A percentile compares a stretch with the other conserved stretches of the same genome.
Evolutionary conservation across 2,113 vertebrate genomes (phyloP).

Genomic region (Pelusios castaneus): DNA sequence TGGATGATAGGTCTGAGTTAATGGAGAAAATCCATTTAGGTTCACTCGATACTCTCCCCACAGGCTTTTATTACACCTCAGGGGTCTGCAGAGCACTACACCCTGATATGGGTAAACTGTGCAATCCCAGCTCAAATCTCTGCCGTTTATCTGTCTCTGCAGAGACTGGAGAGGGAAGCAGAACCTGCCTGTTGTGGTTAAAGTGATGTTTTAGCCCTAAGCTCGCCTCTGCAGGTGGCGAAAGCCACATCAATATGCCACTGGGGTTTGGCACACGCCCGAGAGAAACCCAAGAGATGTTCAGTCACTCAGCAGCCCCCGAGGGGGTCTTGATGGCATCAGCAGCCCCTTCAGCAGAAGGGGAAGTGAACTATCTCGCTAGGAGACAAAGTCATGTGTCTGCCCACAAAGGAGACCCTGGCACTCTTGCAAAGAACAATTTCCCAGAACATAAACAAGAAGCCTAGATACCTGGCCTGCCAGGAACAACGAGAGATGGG

Average conservation of each 20-base stretch:
- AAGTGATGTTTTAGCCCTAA: background rate
- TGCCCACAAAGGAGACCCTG: background rate
- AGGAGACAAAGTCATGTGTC: background rate
- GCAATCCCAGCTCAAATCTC: background rate
- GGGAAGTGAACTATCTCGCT: background rate
- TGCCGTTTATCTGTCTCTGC: background rate
- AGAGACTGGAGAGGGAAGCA: background rate
- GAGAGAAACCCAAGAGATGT: too few relatives aligned
- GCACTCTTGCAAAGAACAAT: background rate
- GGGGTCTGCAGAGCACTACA: background rate
- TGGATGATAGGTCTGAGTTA: conserved; percentile 43
- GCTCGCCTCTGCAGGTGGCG: accelerated
- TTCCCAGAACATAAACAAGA: background rate
- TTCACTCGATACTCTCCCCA: conserved; percentile 44
- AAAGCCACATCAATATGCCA: background rate
- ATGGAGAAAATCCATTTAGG: conserved; percentile 72
- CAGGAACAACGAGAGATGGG: background rate
- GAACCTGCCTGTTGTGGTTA: background rate
- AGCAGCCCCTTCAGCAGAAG: background rate
- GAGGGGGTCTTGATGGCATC: background rate
- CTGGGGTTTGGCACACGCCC: background rate
- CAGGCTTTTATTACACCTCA: conserved; percentile 47
- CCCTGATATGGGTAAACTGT: background rate
- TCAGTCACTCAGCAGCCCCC: background rate
- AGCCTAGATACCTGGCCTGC: background rate